Evolutionary conservation across 2,797 vertebrate species (phyloP), one percentile per base, ranked within the genome.

Genomic region (Chaetophractus vellerosus): DNA sequence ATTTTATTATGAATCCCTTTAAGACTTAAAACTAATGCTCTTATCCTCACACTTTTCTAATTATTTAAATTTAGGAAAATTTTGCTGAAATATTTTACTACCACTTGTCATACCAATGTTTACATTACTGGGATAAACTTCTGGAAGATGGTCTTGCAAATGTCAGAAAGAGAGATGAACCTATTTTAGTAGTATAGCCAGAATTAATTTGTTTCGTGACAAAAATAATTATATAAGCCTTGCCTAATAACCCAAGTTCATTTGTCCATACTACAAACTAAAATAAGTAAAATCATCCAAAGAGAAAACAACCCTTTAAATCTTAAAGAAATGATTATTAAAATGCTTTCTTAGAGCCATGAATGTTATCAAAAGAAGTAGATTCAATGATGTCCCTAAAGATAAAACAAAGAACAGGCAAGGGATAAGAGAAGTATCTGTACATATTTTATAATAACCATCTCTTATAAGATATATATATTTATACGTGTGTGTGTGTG

Each of bases 1-100:
- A 63, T 63, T 90, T 93, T 91, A 28, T 74, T 64, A 91, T 52
- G 23, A 71, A 91, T 93, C 2, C 2, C 15, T 78, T 90, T 48
- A 96, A 75, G 23, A 68, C 9, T 45, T 88, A 64, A 52, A 63
- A 81, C 41, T 84, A 83, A 66, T 31, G 24, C 45, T 4, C 64
- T 57, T 72, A 81, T 18, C 9, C 1, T 89, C 12, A 9, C 12
- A 78, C 0, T 78, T 74, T 0, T 61, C 80, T 88, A 41, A 21
- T 81, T 94, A 74, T n/a, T 41, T 88, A 91, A 93, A 83, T 81
- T 2, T 36, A 66, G 26, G 9, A 80, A 71, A 9, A 89, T 38
- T 74, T 87, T 57, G 33, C 10, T 63, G 2, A 59, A 55, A 79
- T 75, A 79, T 83, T 95, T 80, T 86, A 83, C n/a, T 1, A 74